A percentile compares a stretch with the other conserved stretches of the same genome.
These are phyloP conservation scores for Isurus oxyrinchus DNA, from an alignment of 2,113 vertebrate genomes.

Conservation along the genomic window DNA sequence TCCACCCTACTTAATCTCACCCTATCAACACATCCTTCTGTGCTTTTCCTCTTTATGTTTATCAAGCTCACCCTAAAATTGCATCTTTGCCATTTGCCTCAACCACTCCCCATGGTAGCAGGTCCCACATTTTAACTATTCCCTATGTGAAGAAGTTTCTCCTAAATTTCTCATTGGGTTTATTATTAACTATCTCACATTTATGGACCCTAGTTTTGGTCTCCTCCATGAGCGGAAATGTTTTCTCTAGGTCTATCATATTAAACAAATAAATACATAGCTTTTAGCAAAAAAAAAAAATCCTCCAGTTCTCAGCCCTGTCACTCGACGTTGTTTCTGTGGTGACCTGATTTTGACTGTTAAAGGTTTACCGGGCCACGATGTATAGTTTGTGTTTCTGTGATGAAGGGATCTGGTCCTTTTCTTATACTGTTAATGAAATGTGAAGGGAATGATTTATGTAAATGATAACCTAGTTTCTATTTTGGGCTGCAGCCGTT, in stretches of 20 bases:
- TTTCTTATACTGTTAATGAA: background rate
- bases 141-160: background rate
- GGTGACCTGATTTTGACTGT: background rate
- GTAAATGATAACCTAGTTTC: background rate
- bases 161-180: background rate
- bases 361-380: background rate
- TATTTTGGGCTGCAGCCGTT: background rate
- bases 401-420: background rate
- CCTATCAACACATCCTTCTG: no score
- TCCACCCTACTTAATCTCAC: no score
- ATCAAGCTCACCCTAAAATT: background rate
- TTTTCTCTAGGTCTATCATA: background rate
- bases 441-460: conserved; percentile 6
- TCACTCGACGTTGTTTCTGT: background rate
- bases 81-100: background rate
- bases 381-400: background rate
- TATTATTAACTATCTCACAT: background rate
- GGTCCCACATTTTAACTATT: background rate
- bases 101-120: background rate
- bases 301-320: background rate
- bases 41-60: background rate
- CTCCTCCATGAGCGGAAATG: background rate
- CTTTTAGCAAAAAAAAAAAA: background rate
- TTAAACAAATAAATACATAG: background rate
- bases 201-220: background rate